These are phyloP conservation scores for Caerostris extrusa DNA, from an alignment of 1,140 invertebrate species.

Conservation along the genomic window DNA sequence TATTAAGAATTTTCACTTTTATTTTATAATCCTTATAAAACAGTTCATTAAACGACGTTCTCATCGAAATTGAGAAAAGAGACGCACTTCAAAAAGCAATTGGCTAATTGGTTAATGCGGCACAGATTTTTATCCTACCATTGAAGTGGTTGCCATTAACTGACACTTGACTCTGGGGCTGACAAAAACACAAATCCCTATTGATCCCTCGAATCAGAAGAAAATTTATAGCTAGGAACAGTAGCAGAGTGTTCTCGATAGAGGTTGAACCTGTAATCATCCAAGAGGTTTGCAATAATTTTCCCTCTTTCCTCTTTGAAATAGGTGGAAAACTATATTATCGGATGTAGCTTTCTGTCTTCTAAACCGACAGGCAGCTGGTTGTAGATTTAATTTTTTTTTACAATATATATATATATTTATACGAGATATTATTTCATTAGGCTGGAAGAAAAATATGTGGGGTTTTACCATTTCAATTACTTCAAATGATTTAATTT, in stretches of 20 bases:
- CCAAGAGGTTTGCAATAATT: neutral
- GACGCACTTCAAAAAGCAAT: slow-evolving; percentile 8
- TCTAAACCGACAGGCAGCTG: no score
- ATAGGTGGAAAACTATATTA: no score
- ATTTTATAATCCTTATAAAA: neutral
- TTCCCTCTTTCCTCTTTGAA: no score
- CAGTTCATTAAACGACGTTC: neutral
- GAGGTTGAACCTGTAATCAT: neutral
- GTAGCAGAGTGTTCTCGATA: neutral
- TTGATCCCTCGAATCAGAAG: slow-evolving; percentile 14
- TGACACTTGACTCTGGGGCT: neutral
- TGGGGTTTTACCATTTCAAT: no score
- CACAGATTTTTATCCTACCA: neutral
- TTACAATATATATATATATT: no score
- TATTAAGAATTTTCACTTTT: neutral
- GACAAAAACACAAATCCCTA: slow-evolving; percentile 16
- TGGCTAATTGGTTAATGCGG: slow-evolving; percentile 12
- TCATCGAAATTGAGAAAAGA: neutral
- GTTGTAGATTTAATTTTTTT: no score
- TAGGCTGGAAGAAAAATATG: no score
- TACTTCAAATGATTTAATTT: no score
- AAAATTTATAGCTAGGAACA: neutral
- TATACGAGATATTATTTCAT: no score
- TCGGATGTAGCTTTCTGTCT: no score
- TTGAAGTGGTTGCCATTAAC: slow-evolving; percentile 43